A percentile compares a stretch with the other conserved stretches of the same genome.
These are phyloP conservation scores for Allophyes oxyacanthae DNA, from an alignment of 2,888 invertebrate genomes.

Conservation along the genomic window DNA sequence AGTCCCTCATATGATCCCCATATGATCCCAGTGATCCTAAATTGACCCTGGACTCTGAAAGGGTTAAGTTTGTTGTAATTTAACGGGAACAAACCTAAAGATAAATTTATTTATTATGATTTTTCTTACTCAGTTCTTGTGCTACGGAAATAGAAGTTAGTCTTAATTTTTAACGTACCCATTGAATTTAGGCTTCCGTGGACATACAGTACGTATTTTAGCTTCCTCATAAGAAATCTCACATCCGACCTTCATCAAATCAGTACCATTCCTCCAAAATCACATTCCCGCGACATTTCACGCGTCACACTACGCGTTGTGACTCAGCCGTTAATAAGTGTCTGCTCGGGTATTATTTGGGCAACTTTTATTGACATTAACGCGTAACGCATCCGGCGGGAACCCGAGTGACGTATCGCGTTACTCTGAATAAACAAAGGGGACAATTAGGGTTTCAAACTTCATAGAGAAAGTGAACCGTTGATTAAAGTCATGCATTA, in stretches of 20 bases:
- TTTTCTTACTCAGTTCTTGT: too few relatives aligned
- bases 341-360: slow-evolving; percentile 70
- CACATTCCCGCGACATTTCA: slow-evolving; percentile 55
- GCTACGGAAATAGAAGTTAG: slow-evolving; percentile 13
- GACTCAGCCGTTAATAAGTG: slow-evolving; percentile 83
- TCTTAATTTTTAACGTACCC: slow-evolving; percentile 3
- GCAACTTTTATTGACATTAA: slow-evolving; percentile 85
- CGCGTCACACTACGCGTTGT: slow-evolving; percentile 48
- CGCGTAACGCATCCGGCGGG: slow-evolving; percentile 83
- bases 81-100: too few relatives aligned
- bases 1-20: too few relatives aligned
- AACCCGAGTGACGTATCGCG: slow-evolving; percentile 79
- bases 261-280: slow-evolving; percentile 22
- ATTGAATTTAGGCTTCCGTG: too few relatives aligned
- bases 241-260: slow-evolving; percentile 39
- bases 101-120: too few relatives aligned
- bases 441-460: slow-evolving; percentile 80
- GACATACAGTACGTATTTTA: neutral
- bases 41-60: too few relatives aligned
- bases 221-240: slow-evolving; percentile 23
- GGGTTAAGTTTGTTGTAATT: too few relatives aligned
- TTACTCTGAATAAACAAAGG: slow-evolving; percentile 86
- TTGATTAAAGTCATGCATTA: slow-evolving; percentile 63
- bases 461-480: slow-evolving; percentile 71
- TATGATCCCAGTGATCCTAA: too few relatives aligned